These are phyloP conservation scores for Synanthedon myopaeformis DNA, from an alignment of 2,888 invertebrate species.

Conservation along the genomic window DNA sequence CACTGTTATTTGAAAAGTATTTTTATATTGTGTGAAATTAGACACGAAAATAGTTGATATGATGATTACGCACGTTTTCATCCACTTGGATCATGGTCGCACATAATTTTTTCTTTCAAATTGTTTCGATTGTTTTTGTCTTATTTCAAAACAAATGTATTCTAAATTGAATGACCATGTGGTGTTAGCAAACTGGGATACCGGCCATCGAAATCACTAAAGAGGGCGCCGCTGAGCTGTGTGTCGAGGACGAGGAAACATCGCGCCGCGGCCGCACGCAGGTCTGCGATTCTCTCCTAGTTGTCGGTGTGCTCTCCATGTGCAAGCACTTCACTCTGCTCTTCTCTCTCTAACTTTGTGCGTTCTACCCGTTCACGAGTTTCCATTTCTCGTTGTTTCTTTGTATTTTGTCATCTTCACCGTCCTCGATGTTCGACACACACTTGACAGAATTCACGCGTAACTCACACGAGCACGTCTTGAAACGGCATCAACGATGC, in stretches of 20 bases:
- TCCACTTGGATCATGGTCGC: constrained; percentile 36
- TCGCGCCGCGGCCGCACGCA: constrained; percentile 52
- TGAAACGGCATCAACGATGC: too few species aligned
- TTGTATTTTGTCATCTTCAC: constrained; percentile 54
- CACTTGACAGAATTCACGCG: constrained; percentile 44
- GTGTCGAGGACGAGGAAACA: constrained; percentile 75
- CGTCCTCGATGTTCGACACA: constrained; percentile 49
- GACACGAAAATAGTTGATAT: too few species aligned
- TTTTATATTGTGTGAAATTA: too few species aligned
- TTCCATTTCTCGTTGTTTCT: constrained; percentile 64
- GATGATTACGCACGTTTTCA: constrained; percentile 7
- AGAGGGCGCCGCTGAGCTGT: constrained; percentile 77
- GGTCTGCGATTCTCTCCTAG: constrained; percentile 65
- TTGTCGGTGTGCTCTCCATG: constrained; percentile 65
- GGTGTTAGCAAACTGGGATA: constrained; percentile 70
- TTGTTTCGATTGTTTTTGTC: constrained; percentile 27
- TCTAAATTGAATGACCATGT: constrained; percentile 59
- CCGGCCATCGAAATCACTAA: constrained; percentile 83
- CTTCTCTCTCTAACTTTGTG: constrained; percentile 53
- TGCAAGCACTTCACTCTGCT: constrained; percentile 68
- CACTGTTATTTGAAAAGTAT: too few species aligned
- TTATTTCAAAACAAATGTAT: constrained; percentile 27
- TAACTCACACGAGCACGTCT: constrained; percentile 13
- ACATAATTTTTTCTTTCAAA: constrained; percentile 23
- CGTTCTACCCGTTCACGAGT: constrained; percentile 54